Conservation (phyloP, 2,888 invertebrate species). For the Mesorhabditis belari region DNA sequence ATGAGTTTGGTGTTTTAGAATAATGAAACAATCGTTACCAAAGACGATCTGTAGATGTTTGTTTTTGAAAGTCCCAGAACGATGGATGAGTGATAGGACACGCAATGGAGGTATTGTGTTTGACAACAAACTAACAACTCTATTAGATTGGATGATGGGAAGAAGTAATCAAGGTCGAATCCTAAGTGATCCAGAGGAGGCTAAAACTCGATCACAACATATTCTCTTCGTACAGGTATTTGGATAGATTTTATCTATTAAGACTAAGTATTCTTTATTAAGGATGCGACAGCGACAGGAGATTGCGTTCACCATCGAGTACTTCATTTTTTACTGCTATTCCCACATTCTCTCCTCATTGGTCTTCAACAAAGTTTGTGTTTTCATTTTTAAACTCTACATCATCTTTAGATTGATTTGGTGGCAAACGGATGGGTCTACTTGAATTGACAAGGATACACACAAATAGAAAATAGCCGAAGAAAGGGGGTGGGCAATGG, state of each 20-base stretch:
- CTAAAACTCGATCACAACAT: conserved; percentile 43
- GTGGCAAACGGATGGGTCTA: conserved; percentile 64
- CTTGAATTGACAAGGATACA: conserved; percentile 68
- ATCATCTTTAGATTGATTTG: conserved; percentile 59
- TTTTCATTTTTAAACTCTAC: too few species aligned
- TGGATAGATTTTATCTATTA: too few species aligned
- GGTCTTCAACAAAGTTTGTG: conserved; percentile 72
- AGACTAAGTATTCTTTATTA: too few species aligned
- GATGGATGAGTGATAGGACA: conserved; percentile 58
- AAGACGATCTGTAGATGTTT: conserved; percentile 68
- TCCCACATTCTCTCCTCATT: conserved; percentile 62
- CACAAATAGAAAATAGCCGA: conserved; percentile 60
- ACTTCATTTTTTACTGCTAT: conserved; percentile 44
- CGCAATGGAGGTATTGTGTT: conserved; percentile 31
- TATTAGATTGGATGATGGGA: too few species aligned
- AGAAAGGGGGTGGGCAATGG: conserved; percentile 29
- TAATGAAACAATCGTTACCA: conserved; percentile 25
- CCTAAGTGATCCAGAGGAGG: conserved; percentile 45
- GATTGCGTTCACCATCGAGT: conserved; percentile 49
- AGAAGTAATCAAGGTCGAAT: conserved; percentile 24
- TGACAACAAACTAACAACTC: too few species aligned
- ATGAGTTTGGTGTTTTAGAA: conserved; percentile 27
- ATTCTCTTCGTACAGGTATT: conserved; percentile 49
- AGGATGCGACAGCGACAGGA: conserved; percentile 47
- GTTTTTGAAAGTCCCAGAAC: conserved; percentile 90